Evolutionary conservation across 2,888 invertebrate genomes (phyloP).

Genomic region (Cheilosia vernalis): DNA sequence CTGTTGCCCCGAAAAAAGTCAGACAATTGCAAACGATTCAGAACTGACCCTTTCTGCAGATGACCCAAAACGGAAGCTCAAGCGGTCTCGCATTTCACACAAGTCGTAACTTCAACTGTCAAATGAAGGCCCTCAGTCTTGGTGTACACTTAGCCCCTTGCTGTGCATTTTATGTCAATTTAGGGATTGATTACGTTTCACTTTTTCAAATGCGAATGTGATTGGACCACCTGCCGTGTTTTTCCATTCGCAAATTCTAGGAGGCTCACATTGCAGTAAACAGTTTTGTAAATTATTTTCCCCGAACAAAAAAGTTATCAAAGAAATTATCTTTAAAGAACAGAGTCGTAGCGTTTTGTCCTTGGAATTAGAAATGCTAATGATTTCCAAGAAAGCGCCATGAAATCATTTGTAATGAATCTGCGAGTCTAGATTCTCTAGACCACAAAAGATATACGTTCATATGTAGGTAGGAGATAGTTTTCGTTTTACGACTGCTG

Average conservation of each 20-base stretch:
- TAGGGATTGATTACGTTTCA: conserved; percentile 61
- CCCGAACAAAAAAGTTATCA: conserved; percentile 15
- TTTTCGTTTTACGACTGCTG: too few relatives aligned
- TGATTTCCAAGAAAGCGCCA: not conserved
- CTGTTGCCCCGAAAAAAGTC: too few relatives aligned
- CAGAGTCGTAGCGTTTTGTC: conserved; percentile 13
- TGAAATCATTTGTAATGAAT: not conserved
- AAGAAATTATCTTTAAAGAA: not conserved
- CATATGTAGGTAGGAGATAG: too few relatives aligned
- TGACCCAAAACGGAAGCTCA: too few relatives aligned
- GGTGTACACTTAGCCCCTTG: conserved; percentile 53
- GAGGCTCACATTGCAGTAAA: conserved; percentile 39
- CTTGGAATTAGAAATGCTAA: conserved; percentile 30
- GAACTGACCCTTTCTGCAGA: too few relatives aligned
- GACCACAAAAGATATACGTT: too few relatives aligned
- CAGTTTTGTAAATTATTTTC: conserved; percentile 16
- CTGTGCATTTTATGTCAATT: conserved; percentile 65
- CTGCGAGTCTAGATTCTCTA: too few relatives aligned
- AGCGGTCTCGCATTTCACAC: too few relatives aligned
- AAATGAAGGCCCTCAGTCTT: conserved; percentile 37
- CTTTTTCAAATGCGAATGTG: conserved; percentile 49
- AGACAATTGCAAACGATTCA: too few relatives aligned
- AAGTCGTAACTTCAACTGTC: conserved; percentile 21
- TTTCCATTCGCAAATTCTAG: conserved; percentile 50
- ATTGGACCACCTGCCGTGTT: conserved; percentile 48